Evolutionary conservation across 2,888 invertebrate species (phyloP), one percentile per base, ranked within the genome.

Genomic region (Microdon myrmicae): DNA sequence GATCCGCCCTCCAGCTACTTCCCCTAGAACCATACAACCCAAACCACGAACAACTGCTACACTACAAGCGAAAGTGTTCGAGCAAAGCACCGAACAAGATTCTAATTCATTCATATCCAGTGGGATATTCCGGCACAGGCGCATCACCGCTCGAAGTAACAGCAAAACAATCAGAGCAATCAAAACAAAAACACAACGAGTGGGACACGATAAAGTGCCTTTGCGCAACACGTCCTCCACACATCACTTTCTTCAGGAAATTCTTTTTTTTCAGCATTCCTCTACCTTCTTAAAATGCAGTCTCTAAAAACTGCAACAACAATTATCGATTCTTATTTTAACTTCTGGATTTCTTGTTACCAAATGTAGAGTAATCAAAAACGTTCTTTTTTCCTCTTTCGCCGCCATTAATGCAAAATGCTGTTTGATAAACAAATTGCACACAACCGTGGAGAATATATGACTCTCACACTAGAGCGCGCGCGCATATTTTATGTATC

Each of bases 341-440:
- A 6, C n/a, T n/a, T n/a, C n/a, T n/a, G n/a, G n/a, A n/a, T 34
- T 41, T 26, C 41, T 35, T 26, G 19, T 26, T 41, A 16, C 1
- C n/a, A n/a, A 3, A 20, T 51, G 39, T 44, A 3, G 55, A 43
- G 4, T 48, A 48, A 23, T 13, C n/a, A 9, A 10, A 47, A 2
- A 12, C 25, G 32, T 44, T 59, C 35, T 38, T 54, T 54, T 44
- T 12, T 59, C 14, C 69, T 60, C 56, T 12, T 9, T 8, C n/a
- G 51, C 41, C 56, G 61, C 61, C 56, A 64, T 64, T 47, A 22
- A 47, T 6, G 19, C 29, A 19, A 44, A 29, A 22, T 22, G 14
- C 44, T 41, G 44, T 60, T 66, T 55, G 39, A 67, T 60, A 68
- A 49, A 67, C 58, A 49, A 56, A 60, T 26, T 51, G 22, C 37